A percentile compares a stretch with the other conserved stretches of the same genome.
Conservation (phyloP, 2,797 vertebrate species). For the Chelidonichthys spinosus region DNA sequence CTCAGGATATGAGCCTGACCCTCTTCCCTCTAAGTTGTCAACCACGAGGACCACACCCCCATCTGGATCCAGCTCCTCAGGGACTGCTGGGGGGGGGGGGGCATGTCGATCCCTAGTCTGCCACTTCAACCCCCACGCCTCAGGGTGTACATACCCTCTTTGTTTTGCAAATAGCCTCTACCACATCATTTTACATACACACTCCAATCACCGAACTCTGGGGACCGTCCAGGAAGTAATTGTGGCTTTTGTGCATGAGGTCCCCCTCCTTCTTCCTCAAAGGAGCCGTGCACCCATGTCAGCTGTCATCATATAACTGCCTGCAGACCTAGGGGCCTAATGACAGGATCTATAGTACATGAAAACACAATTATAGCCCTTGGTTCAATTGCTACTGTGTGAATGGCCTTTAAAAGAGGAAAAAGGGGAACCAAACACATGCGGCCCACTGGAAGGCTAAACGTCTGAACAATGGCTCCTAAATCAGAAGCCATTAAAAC, state of each 20-base stretch:
- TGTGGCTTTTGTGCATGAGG: constrained; percentile 77
- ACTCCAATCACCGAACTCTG: constrained; percentile 74
- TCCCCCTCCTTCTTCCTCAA: constrained; percentile 54
- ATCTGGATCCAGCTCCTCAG: constrained; percentile 57
- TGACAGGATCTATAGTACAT: constrained; percentile 84
- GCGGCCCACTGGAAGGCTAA: constrained; percentile 48
- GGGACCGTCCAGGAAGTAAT: constrained; percentile 80
- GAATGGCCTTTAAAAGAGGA: constrained; percentile 73
- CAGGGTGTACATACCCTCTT: constrained; percentile 74
- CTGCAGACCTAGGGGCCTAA: constrained; percentile 77
- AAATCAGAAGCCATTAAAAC: constrained; percentile 66
- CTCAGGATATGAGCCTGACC: constrained; percentile 42
- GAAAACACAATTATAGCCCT: constrained; percentile 84
- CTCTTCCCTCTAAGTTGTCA: constrained; percentile 47
- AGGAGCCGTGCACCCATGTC: constrained; percentile 76
- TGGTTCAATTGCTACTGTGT: constrained; percentile 78
- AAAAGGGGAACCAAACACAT: constrained; percentile 59
- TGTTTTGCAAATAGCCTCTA: constrained; percentile 82
- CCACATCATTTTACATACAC: constrained; percentile 83
- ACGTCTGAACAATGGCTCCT: constrained; percentile 60
- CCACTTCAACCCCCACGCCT: constrained; percentile 68
- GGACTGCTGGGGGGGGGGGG: constrained; percentile 47
- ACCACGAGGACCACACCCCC: constrained; percentile 64
- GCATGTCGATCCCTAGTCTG: constrained; percentile 55
- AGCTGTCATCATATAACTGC: constrained; percentile 84